A percentile compares a stretch with the other conserved stretches of the same genome.
Evolutionary conservation across 2,888 invertebrate genomes (phyloP).

Genomic region (Hyposoter didymator): DNA sequence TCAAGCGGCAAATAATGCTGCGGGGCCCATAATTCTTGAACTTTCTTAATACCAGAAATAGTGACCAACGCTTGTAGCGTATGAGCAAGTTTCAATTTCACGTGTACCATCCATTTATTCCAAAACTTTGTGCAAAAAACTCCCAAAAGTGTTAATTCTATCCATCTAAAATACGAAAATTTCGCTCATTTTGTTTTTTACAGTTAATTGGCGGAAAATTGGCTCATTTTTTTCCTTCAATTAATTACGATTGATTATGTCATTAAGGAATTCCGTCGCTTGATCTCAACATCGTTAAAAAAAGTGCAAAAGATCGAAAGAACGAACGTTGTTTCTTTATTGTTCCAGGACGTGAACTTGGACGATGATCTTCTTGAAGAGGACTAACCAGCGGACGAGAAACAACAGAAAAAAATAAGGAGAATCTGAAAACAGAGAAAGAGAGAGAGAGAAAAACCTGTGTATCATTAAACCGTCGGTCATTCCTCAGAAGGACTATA

Average conservation of each 20-base stretch:
- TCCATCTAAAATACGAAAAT: too few relatives aligned
- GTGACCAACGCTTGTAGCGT: not conserved
- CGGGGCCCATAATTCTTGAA: not conserved
- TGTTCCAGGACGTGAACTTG: conserved; percentile 89
- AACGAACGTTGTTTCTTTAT: conserved; percentile 44
- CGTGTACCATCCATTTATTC: not conserved
- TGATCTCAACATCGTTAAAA: not conserved
- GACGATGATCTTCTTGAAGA: conserved; percentile 90
- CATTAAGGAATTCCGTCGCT: too few relatives aligned
- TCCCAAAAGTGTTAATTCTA: not conserved
- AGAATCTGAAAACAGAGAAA: conserved; percentile 66
- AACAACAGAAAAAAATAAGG: not conserved
- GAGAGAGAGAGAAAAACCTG: conserved; percentile 59
- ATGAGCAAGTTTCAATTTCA: too few relatives aligned
- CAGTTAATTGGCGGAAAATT: too few relatives aligned
- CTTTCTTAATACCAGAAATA: not conserved
- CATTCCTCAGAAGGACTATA: conserved; percentile 67
- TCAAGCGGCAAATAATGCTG: not conserved
- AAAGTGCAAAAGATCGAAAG: not conserved
- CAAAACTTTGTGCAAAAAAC: not conserved
- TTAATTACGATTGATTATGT: too few relatives aligned
- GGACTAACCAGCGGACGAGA: conserved; percentile 74
- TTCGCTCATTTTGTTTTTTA: too few relatives aligned
- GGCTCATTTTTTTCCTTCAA: too few relatives aligned
- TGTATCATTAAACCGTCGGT: conserved; percentile 47